These are phyloP conservation scores for Rhinella marina DNA, from an alignment of 2,797 vertebrate genomes.

Conservation along the genomic window DNA sequence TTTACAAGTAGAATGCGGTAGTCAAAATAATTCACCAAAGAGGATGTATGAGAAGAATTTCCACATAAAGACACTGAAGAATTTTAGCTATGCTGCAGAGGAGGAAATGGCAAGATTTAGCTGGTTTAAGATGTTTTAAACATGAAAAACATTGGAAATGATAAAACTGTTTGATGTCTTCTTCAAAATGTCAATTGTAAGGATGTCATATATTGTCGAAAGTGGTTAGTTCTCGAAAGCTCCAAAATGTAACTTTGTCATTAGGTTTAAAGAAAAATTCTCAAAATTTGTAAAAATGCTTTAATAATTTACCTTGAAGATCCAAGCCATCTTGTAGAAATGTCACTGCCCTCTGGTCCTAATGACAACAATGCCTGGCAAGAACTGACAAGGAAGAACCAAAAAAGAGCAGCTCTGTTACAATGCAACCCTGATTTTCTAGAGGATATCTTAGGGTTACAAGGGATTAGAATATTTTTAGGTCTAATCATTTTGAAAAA, in stretches of 20 bases:
- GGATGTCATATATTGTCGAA: not conserved
- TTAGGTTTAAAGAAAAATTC: not conserved
- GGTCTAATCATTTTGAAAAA: not conserved
- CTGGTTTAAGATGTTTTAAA: slow-evolving; percentile 47
- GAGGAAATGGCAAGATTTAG: slow-evolving; percentile 42
- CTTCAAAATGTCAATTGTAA: not conserved
- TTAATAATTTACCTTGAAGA: not conserved
- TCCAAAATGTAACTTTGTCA: too few species aligned
- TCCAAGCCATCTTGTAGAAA: not conserved
- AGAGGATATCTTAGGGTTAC: not conserved
- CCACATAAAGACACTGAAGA: slow-evolving; percentile 37
- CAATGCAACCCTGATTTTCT: not conserved
- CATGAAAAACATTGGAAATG: slow-evolving; percentile 4
- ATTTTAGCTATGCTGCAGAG: slow-evolving; percentile 38
- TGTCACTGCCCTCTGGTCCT: not conserved
- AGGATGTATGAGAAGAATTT: slow-evolving; percentile 23
- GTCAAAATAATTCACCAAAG: not conserved
- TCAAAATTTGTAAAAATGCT: not conserved
- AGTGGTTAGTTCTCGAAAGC: not conserved
- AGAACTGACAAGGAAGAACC: not conserved
- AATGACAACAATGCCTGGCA: not conserved
- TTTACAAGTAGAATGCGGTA: not conserved
- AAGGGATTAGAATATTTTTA: not conserved
- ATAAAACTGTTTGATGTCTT: slow-evolving; percentile 21
- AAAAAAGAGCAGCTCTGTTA: not conserved